These are phyloP conservation scores for Sparus aurata DNA, from an alignment of 2,797 vertebrate genomes.

Conservation along the genomic window DNA sequence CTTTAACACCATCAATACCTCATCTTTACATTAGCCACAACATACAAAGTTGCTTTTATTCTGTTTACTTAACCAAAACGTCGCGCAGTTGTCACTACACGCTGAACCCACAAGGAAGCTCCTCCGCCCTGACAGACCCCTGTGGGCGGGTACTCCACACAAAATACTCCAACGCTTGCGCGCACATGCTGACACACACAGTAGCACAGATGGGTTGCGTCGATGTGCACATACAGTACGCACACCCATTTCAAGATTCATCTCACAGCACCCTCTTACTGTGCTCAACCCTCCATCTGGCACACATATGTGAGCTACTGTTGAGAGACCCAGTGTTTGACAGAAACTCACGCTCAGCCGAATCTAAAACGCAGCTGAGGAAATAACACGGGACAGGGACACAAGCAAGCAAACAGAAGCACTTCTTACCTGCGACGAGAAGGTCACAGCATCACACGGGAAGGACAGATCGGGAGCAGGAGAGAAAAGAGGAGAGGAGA, in stretches of 20 bases:
- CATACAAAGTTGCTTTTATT: not conserved
- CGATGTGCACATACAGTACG: slow-evolving; percentile 7
- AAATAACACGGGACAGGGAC: slow-evolving; percentile 2
- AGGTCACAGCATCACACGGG: slow-evolving; percentile 34
- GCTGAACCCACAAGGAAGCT: not conserved
- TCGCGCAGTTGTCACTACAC: not conserved
- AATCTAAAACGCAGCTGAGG: slow-evolving; percentile 28
- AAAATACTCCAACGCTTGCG: not conserved
- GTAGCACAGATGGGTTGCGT: slow-evolving; percentile 20
- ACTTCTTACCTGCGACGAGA: slow-evolving; percentile 64
- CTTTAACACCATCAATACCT: not conserved
- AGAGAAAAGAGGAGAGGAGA: not conserved
- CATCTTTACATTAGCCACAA: not conserved
- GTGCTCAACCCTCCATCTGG: slow-evolving; percentile 65
- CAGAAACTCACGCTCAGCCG: slow-evolving; percentile 60
- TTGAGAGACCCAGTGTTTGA: slow-evolving; percentile 43
- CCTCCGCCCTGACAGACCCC: not conserved
- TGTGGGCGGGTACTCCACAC: not conserved
- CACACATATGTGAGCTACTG: slow-evolving; percentile 62
- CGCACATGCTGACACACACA: slow-evolving; percentile 25
- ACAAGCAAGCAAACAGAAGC: slow-evolving; percentile 22
- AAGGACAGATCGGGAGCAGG: slow-evolving; percentile 6
- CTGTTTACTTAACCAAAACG: not conserved
- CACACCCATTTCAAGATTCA: slow-evolving; percentile 47
- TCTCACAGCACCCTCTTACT: slow-evolving; percentile 49